Base-by-base conservation (phyloP, 2,113 vertebrate species). In the Oenanthe melanoleuca region DNA sequence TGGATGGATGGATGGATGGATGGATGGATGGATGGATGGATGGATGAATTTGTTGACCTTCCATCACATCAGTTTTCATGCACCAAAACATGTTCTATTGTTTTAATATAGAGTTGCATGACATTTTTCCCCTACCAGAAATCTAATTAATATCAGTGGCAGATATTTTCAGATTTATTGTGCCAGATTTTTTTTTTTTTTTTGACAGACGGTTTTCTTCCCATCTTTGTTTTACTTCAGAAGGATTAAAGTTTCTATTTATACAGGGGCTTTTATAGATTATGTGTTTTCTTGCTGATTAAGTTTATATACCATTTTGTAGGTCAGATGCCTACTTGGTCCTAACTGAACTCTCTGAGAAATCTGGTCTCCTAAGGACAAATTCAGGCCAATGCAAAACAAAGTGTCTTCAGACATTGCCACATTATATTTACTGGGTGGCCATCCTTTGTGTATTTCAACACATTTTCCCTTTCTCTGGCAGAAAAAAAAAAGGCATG, bases 191-290 rank as follows among this genome's bases (percentile, higher is more conserved):
- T n/a, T 22, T 9, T 14, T 11, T 34, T 96, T 25, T 50, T 79
- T 66, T 80, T 80, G 60, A 88, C 70, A 83, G 45, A 72, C 16
- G 65, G 80, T 89, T 95, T 93, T 5, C n/a, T 93, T 28, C 22
- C 12, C 79, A 55, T 59, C 42, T 93, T 91, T 86, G 9, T 87
- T 91, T 85, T 73, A 83, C 26, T 33, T 79, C 55, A 77, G 49
- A 92, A 94, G 28, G 33, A 87, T 94, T 92, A 84, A 89, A 77
- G 26, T 49, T 89, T 80, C 29, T 92, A 11, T 92, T 91, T 93
- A 85, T 55, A 72, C 9, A 69, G 13, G 13, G 28, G 9, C 5
- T 86, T 92, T 81, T 75, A 85, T 81, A 71, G 71, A 67, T 74
- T 78, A 25, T 49, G 29, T 11, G 73, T 88, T 86, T 89, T 65